Percentiles rank a stretch among this genome's conserved stretches.
Conservation (phyloP, 2,113 vertebrate species). For the Malurus cyaneus region DNA sequence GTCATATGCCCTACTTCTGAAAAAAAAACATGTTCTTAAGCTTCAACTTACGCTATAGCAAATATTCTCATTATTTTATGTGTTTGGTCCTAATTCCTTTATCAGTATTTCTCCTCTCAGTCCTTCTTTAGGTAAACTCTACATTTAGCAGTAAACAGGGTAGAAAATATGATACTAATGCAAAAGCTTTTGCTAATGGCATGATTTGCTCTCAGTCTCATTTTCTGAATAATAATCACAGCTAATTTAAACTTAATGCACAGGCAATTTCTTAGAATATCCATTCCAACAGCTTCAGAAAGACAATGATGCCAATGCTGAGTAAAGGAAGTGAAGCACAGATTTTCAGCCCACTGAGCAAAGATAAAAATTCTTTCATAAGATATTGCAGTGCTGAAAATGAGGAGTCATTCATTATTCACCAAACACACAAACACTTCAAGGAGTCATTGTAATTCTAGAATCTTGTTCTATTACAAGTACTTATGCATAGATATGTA, state of each 20-base stretch:
- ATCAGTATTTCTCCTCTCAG: background rate
- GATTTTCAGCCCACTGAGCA: constrained; percentile 32
- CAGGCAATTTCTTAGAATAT: constrained; percentile 60
- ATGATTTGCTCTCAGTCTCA: constrained; percentile 46
- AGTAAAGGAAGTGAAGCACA: constrained; percentile 33
- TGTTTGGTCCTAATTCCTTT: background rate
- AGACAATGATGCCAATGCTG: constrained; percentile 25
- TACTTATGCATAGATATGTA: background rate
- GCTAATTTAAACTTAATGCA: constrained; percentile 70
- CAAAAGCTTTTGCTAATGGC: constrained; percentile 54
- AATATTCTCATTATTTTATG: background rate
- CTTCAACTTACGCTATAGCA: background rate
- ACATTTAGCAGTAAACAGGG: constrained; percentile 71
- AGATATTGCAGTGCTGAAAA: background rate
- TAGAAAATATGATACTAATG: constrained; percentile 66
- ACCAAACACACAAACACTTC: background rate
- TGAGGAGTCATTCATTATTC: constrained; percentile 37
- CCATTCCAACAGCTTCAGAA: constrained; percentile 42
- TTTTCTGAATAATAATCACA: constrained; percentile 70
- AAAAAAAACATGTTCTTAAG: background rate
- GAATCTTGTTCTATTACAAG: background rate
- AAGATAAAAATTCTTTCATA: constrained; percentile 35
- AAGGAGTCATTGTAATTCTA: background rate
- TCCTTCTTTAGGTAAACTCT: constrained; percentile 50
- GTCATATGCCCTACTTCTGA: background rate